phyloP scores from a whole-genome alignment of 35 echinoderm and acorn worm species.

The Lytechinus variegatus region DNA sequence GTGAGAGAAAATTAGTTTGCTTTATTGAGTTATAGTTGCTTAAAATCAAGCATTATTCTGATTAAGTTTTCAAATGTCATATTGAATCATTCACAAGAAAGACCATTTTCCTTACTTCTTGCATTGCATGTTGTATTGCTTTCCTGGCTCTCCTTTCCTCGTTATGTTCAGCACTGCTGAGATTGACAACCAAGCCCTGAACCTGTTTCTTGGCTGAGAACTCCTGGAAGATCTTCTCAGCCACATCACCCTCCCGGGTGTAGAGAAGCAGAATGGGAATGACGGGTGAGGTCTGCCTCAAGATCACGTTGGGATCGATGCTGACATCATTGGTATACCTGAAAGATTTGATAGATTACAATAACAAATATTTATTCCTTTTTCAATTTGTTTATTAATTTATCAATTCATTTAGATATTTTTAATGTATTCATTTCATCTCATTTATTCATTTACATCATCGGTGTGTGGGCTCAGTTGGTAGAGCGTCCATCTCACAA shows the following conservation, averaged over 20 bases:
- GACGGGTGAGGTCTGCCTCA: conserved; percentile 71
- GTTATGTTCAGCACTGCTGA: conserved; percentile 76
- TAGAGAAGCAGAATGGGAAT: conserved; percentile 89
- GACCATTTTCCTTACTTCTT: conserved; percentile 63
- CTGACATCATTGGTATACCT: conserved; percentile 81
- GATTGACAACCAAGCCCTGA: conserved; percentile 44
- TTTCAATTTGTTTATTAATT: no score
- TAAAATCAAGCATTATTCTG: no score
- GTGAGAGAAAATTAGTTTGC: no score
- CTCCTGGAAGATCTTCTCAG: conserved; percentile 84
- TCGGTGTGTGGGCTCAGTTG: no score
- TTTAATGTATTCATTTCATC: no score
- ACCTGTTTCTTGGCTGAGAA: conserved; percentile 85
- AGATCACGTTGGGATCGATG: conserved; percentile 63
- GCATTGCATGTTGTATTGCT: conserved; percentile 85
- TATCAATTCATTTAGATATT: no score
- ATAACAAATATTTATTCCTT: background rate
- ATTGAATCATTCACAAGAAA: no score
- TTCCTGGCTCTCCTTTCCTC: conserved; percentile 79
- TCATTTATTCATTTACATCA: no score
- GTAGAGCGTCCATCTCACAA: no score
- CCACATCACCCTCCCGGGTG: conserved; percentile 83
- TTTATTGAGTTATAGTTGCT: no score
- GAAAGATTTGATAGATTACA: background rate
- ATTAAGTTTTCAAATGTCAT: no score